Evolutionary conservation across 2,113 vertebrate species (phyloP), one percentile per base, ranked within the genome.

Genomic region (Myiopsitta monachus): DNA sequence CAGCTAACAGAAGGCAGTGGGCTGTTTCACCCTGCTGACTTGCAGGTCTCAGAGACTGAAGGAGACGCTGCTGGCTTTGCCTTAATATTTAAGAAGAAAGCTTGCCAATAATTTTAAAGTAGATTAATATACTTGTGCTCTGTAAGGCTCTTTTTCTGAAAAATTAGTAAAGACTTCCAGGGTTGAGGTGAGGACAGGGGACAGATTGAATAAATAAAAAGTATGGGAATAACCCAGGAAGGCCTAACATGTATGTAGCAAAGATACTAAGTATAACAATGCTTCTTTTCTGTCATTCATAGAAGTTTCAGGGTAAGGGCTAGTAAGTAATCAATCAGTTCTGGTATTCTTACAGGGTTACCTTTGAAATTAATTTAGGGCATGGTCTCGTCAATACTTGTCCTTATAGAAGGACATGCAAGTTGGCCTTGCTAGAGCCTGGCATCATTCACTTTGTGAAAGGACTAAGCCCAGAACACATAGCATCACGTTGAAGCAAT

Each of bases 11-110:
- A 92, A 93, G 54, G 76, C 94, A 93, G 85, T 31, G 79, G 54
- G 79, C 90, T 90, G 94, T 90, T 88, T 63, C 92, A 74, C 76
- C 76, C 52, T 83, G 94, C 92, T 94, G 94, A 92, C 79, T 93
- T 24, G 49, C 79, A 88, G 41, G 75, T 93, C 88, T 80, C 21
- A 0, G 51, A 55, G 24, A 62, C 44, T 18, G 59, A 21, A 76
- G 82, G 82, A 90, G 59, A 70, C 3, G 33, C 22, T 70, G 3
- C 44, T 90, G 79, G 94, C 85, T 94, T 41, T 83, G 87, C 55
- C 69, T 63, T n/a, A 23, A 27, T 78, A 54, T 43, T 91, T 51
- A 59, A 64, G 43, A 75, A 1, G 3, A 38, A 92, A 14, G 8
- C 33, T 87, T 68, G 76, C 72, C 88, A 83, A 41, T 38, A 31